phyloP scores from a whole-genome alignment of 1,140 invertebrate genomes.

The Acyrthosiphon pisum region DNA sequence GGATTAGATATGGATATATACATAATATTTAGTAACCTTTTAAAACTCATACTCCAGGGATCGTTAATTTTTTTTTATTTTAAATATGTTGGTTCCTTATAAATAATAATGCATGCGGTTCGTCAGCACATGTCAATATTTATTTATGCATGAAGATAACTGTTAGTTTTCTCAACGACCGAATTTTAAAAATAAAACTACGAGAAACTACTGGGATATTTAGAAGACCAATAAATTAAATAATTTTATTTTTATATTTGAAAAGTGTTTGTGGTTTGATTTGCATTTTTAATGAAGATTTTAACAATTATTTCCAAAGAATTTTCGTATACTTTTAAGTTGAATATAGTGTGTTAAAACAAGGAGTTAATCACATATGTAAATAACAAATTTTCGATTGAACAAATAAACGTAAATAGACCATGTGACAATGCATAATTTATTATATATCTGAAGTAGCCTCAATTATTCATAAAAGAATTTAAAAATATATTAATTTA shows the following conservation, averaged over 20 bases:
- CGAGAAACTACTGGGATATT: not conserved
- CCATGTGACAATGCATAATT: constrained; percentile 21
- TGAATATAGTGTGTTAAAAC: constrained; percentile 12
- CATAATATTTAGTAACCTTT: not conserved
- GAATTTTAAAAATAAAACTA: not conserved
- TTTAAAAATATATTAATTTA: constrained; percentile 6
- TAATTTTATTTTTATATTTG: not conserved
- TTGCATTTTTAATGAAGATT: constrained; percentile 33
- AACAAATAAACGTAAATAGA: constrained; percentile 12
- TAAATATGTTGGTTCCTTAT: not conserved
- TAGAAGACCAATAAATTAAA: not conserved
- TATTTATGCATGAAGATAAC: not conserved
- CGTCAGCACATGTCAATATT: not conserved
- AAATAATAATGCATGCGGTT: not conserved
- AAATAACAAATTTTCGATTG: constrained; percentile 33
- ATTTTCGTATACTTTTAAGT: not conserved
- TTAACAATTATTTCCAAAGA: not conserved
- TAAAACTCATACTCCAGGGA: not conserved
- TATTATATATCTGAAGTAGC: constrained; percentile 4
- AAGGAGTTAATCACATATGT: constrained; percentile 40
- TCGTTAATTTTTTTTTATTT: not conserved
- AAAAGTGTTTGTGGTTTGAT: not conserved
- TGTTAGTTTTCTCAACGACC: not conserved
- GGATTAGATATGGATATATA: not conserved
- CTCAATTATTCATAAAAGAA: constrained; percentile 18